phyloP scores from a whole-genome alignment of 2,113 vertebrate species.

The Psettodes erumei region DNA sequence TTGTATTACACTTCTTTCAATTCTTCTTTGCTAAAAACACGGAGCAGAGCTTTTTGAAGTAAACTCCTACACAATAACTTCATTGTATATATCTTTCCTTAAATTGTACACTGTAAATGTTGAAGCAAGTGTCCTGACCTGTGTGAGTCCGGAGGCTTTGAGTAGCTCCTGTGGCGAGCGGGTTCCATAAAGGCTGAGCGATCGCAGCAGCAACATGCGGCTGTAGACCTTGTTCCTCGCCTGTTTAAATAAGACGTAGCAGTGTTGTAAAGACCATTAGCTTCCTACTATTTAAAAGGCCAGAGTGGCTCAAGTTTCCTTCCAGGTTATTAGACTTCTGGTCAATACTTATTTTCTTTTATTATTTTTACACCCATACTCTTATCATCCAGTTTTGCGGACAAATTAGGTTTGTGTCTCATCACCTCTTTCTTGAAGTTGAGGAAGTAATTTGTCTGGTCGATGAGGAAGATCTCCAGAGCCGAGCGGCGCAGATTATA shows the following conservation, averaged over 20 bases:
- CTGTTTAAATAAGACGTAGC: constrained; percentile 74
- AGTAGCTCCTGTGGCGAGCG: constrained; percentile 95
- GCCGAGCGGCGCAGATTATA: constrained; percentile 96
- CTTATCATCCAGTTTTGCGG: neutral
- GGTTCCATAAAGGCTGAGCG: constrained; percentile 89
- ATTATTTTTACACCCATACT: neutral
- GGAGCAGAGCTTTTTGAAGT: no score
- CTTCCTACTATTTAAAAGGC: neutral
- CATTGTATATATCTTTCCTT: no score
- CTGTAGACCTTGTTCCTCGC: constrained; percentile 95
- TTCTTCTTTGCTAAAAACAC: no score
- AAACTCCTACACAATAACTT: no score
- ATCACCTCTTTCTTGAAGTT: constrained; percentile 97
- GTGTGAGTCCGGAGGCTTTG: constrained; percentile 93
- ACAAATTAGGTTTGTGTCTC: neutral
- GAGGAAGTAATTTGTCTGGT: constrained; percentile 97
- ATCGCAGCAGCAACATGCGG: constrained; percentile 90
- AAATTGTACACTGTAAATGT: no score
- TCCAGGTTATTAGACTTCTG: neutral
- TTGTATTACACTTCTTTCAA: no score
- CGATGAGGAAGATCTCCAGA: constrained; percentile 96
- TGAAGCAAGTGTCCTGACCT: no score
- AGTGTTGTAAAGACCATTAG: neutral
- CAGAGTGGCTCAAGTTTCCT: neutral
- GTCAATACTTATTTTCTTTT: neutral